These are phyloP conservation scores for Champsocephalus esox DNA, from an alignment of 2,797 vertebrate genomes.

Conservation along the genomic window DNA sequence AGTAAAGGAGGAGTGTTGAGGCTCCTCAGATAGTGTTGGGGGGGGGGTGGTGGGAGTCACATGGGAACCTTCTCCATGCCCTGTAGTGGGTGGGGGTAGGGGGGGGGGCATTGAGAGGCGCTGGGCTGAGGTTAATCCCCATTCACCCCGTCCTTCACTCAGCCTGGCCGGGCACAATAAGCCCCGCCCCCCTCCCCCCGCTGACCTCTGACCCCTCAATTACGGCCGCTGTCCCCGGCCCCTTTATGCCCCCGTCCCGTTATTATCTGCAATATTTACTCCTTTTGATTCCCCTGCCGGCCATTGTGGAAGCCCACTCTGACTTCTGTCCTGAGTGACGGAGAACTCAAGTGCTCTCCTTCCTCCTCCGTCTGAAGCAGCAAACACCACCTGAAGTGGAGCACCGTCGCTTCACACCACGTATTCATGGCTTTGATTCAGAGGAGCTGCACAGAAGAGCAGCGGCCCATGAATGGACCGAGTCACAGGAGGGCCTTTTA, in stretches of 20 bases:
- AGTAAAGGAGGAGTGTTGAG: constrained; percentile 40
- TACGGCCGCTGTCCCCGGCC: constrained; percentile 69
- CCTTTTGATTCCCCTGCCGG: constrained; percentile 73
- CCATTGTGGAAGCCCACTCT: constrained; percentile 54
- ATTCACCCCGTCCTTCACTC: constrained; percentile 84
- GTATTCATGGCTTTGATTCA: constrained; percentile 47
- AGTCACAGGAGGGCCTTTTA: constrained; percentile 5
- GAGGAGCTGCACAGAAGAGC: constrained; percentile 20
- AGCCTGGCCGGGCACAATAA: constrained; percentile 75
- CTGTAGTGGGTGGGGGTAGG: constrained; percentile 42
- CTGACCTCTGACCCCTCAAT: constrained; percentile 81
- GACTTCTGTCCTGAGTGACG: constrained; percentile 24
- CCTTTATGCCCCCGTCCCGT: constrained; percentile 77
- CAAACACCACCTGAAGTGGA: constrained; percentile 61
- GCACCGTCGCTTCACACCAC: constrained; percentile 29
- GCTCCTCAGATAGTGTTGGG: constrained; percentile 59
- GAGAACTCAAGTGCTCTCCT: constrained; percentile 66
- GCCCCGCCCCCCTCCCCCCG: constrained; percentile 66
- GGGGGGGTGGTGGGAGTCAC: constrained; percentile 43
- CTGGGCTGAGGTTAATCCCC: constrained; percentile 85
- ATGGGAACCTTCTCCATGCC: constrained; percentile 73
- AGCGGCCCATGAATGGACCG: background rate
- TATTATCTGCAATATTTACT: constrained; percentile 86
- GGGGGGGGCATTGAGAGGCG: constrained; percentile 79
- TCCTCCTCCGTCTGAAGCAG: constrained; percentile 43